Evolutionary conservation across 2,113 vertebrate genomes (phyloP).

Genomic region (Anolis carolinensis): DNA sequence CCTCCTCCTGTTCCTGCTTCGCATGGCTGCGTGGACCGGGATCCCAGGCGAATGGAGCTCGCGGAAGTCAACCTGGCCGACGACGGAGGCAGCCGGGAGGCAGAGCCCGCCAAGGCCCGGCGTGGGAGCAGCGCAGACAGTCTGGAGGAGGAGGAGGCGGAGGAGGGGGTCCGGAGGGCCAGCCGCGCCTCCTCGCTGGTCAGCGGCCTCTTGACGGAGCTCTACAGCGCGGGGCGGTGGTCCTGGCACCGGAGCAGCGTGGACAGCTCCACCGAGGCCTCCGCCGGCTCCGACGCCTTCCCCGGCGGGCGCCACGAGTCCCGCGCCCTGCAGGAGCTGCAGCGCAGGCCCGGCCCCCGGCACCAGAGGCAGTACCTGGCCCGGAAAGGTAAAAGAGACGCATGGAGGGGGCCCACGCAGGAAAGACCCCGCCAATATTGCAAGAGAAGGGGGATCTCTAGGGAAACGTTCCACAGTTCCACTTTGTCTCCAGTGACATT

Average conservation of each 20-base stretch:
- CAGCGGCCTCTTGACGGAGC: conserved; percentile 90
- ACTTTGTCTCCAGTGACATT: no score
- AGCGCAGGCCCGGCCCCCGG: conserved; percentile 80
- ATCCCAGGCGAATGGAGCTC: conserved; percentile 14
- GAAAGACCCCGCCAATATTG: no score
- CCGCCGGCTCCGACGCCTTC: conserved; percentile 83
- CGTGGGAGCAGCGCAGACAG: conserved; percentile 32
- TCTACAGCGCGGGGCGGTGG: conserved; percentile 77
- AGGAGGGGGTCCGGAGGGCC: conserved; percentile 33
- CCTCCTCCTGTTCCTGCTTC: no score
- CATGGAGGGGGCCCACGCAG: no score
- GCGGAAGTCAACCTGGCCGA: conserved; percentile 8
- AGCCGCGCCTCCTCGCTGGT: conserved; percentile 84
- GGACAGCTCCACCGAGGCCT: conserved; percentile 92
- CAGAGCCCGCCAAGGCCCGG: conserved; percentile 56
- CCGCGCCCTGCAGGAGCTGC: conserved; percentile 82
- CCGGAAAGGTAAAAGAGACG: conserved; percentile 87
- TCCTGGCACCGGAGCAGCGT: conserved; percentile 77
- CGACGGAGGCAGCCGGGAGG: conserved; percentile 35
- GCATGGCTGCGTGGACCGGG: not conserved
- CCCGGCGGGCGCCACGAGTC: conserved; percentile 76
- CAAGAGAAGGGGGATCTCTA: no score
- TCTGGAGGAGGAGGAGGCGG: not conserved
- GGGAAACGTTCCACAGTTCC: no score
- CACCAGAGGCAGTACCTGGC: conserved; percentile 86